These are phyloP conservation scores for Boulengeromyrus knoepffleri DNA, from an alignment of 2,113 vertebrate genomes.

Conservation along the genomic window DNA sequence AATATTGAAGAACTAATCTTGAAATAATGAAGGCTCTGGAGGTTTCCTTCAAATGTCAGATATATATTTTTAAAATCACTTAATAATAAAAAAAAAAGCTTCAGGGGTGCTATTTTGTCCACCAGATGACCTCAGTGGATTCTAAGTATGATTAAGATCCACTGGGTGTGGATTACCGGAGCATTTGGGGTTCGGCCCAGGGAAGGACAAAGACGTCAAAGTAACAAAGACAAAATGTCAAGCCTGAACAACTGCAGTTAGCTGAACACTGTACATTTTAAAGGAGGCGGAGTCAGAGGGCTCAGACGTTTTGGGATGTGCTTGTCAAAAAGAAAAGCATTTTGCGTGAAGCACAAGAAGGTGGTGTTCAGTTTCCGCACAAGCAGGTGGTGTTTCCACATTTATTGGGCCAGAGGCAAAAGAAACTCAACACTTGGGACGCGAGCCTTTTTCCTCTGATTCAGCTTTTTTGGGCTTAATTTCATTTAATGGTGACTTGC, in stretches of 20 bases:
- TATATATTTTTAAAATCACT: neutral
- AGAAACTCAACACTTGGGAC: neutral
- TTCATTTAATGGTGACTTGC: neutral
- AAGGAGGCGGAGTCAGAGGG: neutral
- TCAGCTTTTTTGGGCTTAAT: neutral
- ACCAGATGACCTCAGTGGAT: conserved; percentile 32
- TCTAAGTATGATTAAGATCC: conserved; percentile 28
- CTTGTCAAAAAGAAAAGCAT: neutral
- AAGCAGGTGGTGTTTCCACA: neutral
- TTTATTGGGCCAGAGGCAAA: neutral
- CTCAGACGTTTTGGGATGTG: neutral
- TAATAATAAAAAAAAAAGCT: conserved; percentile 17
- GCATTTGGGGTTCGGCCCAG: neutral
- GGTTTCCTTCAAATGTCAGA: conserved; percentile 43
- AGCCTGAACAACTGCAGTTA: neutral
- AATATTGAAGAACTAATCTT: conserved; percentile 44
- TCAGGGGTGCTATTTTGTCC: conserved; percentile 15
- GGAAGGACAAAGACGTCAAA: neutral
- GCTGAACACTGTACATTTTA: neutral
- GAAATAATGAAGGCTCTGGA: conserved; percentile 49
- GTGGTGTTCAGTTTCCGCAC: neutral
- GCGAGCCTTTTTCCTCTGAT: neutral
- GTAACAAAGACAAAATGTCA: neutral
- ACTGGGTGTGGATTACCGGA: neutral
- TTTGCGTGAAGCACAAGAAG: neutral